phyloP scores from a whole-genome alignment of 2,888 invertebrate species.

The Diploptera punctata region DNA sequence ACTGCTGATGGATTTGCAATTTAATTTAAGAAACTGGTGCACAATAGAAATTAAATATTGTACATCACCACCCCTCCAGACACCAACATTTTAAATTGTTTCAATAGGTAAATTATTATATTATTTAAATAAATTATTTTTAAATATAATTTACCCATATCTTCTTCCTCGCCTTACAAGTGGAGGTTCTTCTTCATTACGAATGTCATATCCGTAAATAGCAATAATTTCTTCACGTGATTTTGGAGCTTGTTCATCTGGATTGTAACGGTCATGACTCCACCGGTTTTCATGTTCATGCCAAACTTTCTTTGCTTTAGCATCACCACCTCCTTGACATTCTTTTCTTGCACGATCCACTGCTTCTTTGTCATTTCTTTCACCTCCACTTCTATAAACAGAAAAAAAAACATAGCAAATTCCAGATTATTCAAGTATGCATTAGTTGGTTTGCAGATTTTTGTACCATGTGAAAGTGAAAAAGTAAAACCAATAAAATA shows the following conservation, averaged over 20 bases:
- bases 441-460: too few species aligned
- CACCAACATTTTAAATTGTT: too few species aligned
- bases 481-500: too few species aligned
- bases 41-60: too few species aligned
- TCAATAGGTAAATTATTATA: too few species aligned
- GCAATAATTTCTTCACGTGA: constrained; percentile 82
- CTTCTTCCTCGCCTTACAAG: constrained; percentile 83
- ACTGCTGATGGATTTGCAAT: too few species aligned
- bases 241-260: constrained; percentile 80
- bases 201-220: constrained; percentile 93
- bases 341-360: constrained; percentile 33
- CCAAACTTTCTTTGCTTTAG: constrained; percentile 58
- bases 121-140: not conserved
- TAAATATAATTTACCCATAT: constrained; percentile 72
- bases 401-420: not conserved
- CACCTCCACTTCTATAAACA: constrained; percentile 8
- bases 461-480: too few species aligned
- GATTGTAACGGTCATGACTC: constrained; percentile 87
- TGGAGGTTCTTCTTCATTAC: constrained; percentile 91
- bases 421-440: not conserved
- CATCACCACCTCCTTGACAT: constrained; percentile 12
- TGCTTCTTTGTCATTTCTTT: constrained; percentile 19
- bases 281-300: constrained; percentile 70
- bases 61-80: too few species aligned
- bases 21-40: too few species aligned